Evolutionary conservation across 2,888 invertebrate genomes (phyloP).

Genomic region (Leucophora obtusa): DNA sequence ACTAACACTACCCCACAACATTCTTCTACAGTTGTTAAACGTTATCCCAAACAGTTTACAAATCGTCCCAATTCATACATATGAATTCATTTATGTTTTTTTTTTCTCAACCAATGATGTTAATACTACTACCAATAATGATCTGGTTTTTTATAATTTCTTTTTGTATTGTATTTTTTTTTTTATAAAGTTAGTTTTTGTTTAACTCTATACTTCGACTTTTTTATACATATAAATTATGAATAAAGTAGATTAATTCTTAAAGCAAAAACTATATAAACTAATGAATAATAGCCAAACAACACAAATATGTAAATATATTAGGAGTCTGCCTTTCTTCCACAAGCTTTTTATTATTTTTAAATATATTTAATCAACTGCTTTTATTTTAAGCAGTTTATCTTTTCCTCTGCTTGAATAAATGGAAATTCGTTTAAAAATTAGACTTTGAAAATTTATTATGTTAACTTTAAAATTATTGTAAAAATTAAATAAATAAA

Average conservation of each 20-base stretch:
- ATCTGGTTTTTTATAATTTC: constrained; percentile 24
- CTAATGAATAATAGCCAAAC: not conserved
- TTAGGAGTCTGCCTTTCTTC: constrained; percentile 44
- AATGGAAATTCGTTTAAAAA: constrained; percentile 11
- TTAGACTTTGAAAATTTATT: constrained; percentile 6
- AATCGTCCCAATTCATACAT: constrained; percentile 64
- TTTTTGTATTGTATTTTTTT: constrained; percentile 18
- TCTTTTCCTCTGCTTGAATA: constrained; percentile 35
- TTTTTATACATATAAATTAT: constrained; percentile 40
- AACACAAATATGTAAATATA: constrained; percentile 48
- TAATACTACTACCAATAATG: not conserved
- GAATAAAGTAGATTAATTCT: constrained; percentile 36
- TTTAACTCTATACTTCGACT: constrained; percentile 23
- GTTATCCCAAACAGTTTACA: constrained; percentile 62
- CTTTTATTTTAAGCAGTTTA: constrained; percentile 36
- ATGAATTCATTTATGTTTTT: constrained; percentile 38
- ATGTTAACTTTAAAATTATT: constrained; percentile 16
- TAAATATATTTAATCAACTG: constrained; percentile 33
- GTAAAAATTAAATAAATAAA: constrained; percentile 28
- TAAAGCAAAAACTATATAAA: constrained; percentile 11
- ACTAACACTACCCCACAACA: constrained; percentile 38
- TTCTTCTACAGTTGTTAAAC: constrained; percentile 57
- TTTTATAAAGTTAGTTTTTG: constrained; percentile 24
- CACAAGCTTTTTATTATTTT: constrained; percentile 36
- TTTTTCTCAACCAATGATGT: constrained; percentile 22